Evolutionary conservation across 1,140 invertebrate species (phyloP).

Genomic region (Macrobrachium nipponense): DNA sequence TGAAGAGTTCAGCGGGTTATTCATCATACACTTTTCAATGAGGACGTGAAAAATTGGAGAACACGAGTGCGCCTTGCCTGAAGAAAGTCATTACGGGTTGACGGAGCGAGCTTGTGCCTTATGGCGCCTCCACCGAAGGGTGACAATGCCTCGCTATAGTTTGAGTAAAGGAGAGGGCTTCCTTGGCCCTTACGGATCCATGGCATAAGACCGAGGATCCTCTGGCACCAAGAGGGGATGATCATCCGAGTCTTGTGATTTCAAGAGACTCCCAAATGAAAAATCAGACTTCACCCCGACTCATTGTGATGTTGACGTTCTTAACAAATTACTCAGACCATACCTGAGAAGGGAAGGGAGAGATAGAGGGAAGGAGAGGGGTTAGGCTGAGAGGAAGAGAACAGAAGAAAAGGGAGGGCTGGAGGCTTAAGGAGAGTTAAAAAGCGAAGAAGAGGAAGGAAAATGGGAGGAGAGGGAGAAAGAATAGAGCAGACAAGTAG

Average conservation of each 20-base stretch:
- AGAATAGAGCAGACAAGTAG: too few species aligned
- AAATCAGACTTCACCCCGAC: conserved; percentile 13
- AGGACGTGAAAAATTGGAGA: conserved; percentile 13
- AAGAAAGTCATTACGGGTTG: neutral
- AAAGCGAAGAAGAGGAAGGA: too few species aligned
- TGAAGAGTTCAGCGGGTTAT: conserved; percentile 10
- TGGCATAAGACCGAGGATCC: neutral
- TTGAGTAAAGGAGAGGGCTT: too few species aligned
- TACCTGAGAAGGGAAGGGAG: neutral
- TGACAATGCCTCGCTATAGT: too few species aligned
- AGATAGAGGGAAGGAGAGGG: neutral
- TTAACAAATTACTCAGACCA: conserved; percentile 40
- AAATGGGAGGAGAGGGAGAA: too few species aligned
- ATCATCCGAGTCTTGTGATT: neutral
- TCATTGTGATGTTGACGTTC: conserved; percentile 32
- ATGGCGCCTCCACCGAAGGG: neutral
- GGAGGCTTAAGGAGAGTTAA: neutral
- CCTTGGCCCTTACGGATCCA: too few species aligned
- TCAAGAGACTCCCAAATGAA: conserved; percentile 3
- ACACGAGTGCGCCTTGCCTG: neutral
- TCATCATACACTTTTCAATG: conserved; percentile 44
- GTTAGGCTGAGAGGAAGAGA: neutral
- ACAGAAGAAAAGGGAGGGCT: neutral
- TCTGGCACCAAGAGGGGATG: neutral
- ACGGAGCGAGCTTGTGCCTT: neutral